A percentile compares a stretch with the other conserved stretches of the same genome.
Conservation (phyloP, 23 tunicate genomes). For the Ascidia mentula region DNA sequence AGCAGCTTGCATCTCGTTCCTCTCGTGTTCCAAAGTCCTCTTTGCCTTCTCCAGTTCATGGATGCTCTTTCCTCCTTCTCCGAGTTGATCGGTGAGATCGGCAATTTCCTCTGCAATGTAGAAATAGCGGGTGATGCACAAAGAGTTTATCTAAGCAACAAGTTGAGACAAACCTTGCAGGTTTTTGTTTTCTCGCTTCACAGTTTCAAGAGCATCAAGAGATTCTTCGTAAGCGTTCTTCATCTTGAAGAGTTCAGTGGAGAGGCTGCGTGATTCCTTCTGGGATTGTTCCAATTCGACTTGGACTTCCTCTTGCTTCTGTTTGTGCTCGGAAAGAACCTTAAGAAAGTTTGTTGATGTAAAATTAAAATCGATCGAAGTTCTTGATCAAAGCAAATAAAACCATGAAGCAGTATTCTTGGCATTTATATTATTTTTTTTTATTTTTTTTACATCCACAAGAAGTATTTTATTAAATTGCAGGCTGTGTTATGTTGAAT, state of each 20-base stretch:
- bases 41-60: slow-evolving; percentile 97
- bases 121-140: too few species aligned
- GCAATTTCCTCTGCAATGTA: slow-evolving; percentile 54
- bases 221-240: slow-evolving; percentile 99
- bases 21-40: slow-evolving; percentile 86
- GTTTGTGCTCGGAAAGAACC: slow-evolving; percentile 95
- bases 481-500: too few species aligned
- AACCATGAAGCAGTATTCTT: too few species aligned
- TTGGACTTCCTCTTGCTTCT: slow-evolving; percentile 77
- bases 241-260: slow-evolving; percentile 98
- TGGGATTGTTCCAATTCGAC: slow-evolving; percentile 97
- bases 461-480: too few species aligned
- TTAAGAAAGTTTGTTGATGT: not conserved
- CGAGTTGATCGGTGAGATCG: slow-evolving; percentile 78
- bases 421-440: too few species aligned
- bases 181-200: slow-evolving; percentile 95
- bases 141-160: not conserved
- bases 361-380: too few species aligned
- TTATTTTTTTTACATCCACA: too few species aligned
- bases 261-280: slow-evolving; percentile 93
- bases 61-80: slow-evolving; percentile 96
- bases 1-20: slow-evolving; percentile 94
- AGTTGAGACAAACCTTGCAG: slow-evolving; percentile 84
- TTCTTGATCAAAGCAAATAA: too few species aligned
- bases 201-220: slow-evolving; percentile 92